Base-by-base conservation (phyloP, 2,113 vertebrate species). In the Chrysochloris asiatica region DNA sequence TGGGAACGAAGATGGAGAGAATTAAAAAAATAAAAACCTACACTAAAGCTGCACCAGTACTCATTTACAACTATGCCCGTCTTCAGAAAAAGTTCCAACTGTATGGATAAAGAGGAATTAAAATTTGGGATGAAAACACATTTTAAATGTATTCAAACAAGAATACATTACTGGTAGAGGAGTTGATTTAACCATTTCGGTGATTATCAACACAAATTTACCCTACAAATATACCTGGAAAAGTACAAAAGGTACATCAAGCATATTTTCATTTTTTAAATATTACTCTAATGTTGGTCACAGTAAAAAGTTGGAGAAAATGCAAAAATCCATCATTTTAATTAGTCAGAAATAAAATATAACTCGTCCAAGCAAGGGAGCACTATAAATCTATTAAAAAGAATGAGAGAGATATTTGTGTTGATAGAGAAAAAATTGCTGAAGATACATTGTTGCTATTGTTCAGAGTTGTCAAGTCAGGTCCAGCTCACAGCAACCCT, bases 21-120 rank as follows among this genome's bases (percentile, higher is more conserved):
- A 16, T 1, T 0, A 38, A 80, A 80, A 65, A 59, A 26, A 54
- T 72, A 93, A 38, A 38, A 4, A 36, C 30, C 24, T 63, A 67
- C 6, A 88, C 14, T 41, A 83, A 72, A 90, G 5, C 7, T 79
- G 83, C 81, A 28, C 6, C 43, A 38, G 11, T 63, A 88, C 21
- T 87, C 50, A 76, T 28, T 84, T 86, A 24, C 38, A 92, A 54
- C 30, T 13, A 33, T 63, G 86, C 14, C 38, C 71, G 75, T 33
- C 83, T 89, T 85, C 56, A 83, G 14, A 71, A 92, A 95, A 88
- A 89, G 33, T 30, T 86, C 73, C 82, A 90, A 80, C 19, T 21
- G 19, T 56, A 56, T 56, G 24, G 67, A 63, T 52, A 90, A 43
- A 92, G 67, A 88, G 30, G 7, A 89, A 22, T 82, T 81, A 67